A percentile compares a stretch with the other conserved stretches of the same genome.
phyloP scores from a whole-genome alignment of 2,888 invertebrate species.

The Xestia rhomboidea region DNA sequence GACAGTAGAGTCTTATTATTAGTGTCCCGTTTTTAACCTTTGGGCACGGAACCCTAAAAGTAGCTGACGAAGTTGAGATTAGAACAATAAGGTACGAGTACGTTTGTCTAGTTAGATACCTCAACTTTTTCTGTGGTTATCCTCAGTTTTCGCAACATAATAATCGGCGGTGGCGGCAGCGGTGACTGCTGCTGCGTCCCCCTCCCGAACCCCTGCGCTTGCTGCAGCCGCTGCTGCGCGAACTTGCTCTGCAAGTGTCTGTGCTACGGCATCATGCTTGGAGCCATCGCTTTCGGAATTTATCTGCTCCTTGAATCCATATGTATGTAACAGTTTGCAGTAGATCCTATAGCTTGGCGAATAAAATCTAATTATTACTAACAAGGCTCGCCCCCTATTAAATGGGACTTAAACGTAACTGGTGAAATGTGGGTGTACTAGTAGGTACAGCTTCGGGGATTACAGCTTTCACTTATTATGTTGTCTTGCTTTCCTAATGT shows the following conservation, averaged over 20 bases:
- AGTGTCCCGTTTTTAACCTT: too few relatives aligned
- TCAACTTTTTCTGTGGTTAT: not conserved
- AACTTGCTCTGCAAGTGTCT: constrained; percentile 70
- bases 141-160: constrained; percentile 76
- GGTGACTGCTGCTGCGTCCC: constrained; percentile 71
- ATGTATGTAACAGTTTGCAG: constrained; percentile 63
- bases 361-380: not conserved
- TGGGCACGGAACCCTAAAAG: too few relatives aligned
- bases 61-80: not conserved
- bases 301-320: constrained; percentile 68
- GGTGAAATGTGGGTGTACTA: too few relatives aligned
- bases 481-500: not conserved
- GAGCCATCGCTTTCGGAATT: constrained; percentile 64
- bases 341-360: not conserved
- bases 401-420: too few relatives aligned
- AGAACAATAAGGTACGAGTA: not conserved
- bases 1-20: too few relatives aligned
- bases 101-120: not conserved
- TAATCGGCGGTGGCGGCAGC: constrained; percentile 74
- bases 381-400: too few relatives aligned
- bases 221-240: constrained; percentile 74
- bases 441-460: too few relatives aligned
- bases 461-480: too few relatives aligned
- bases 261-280: constrained; percentile 71
- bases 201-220: constrained; percentile 75